These are phyloP conservation scores for Camelus bactrianus DNA, from an alignment of 2,113 vertebrate genomes.

Conservation along the genomic window DNA sequence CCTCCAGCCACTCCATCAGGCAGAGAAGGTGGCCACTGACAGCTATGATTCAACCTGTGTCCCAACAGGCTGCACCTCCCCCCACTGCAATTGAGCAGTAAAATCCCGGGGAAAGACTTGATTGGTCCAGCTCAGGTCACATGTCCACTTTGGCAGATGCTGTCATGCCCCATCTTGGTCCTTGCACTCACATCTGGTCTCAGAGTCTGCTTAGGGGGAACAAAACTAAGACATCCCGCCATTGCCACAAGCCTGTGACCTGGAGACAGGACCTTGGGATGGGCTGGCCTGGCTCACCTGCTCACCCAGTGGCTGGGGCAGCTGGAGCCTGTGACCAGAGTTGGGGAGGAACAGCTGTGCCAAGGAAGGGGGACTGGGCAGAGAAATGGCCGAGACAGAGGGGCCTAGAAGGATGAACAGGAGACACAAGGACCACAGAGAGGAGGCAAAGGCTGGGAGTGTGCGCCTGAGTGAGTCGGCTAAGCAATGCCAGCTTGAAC, in stretches of 20 bases:
- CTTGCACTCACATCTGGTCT: background rate
- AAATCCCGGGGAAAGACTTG: background rate
- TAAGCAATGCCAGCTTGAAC: background rate
- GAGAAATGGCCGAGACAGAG: background rate
- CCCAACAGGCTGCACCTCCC: background rate
- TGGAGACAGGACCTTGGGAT: background rate
- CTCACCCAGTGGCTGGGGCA: background rate
- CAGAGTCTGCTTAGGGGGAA: background rate
- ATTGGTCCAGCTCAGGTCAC: background rate
- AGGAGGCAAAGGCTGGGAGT: background rate
- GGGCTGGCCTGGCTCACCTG: background rate
- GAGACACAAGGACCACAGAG: background rate
- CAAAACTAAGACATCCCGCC: background rate
- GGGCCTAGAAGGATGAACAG: background rate
- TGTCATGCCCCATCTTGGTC: background rate
- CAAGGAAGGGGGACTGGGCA: background rate
- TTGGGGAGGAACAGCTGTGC: background rate
- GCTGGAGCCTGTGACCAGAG: background rate
- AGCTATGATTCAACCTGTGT: background rate
- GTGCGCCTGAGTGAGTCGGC: background rate
- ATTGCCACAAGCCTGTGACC: background rate
- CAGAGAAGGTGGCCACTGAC: background rate
- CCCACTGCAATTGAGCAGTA: background rate
- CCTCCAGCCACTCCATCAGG: background rate
- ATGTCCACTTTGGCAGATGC: background rate